Base-by-base conservation (phyloP, 2,888 invertebrate genomes). In the Limnephilus marmoratus region DNA sequence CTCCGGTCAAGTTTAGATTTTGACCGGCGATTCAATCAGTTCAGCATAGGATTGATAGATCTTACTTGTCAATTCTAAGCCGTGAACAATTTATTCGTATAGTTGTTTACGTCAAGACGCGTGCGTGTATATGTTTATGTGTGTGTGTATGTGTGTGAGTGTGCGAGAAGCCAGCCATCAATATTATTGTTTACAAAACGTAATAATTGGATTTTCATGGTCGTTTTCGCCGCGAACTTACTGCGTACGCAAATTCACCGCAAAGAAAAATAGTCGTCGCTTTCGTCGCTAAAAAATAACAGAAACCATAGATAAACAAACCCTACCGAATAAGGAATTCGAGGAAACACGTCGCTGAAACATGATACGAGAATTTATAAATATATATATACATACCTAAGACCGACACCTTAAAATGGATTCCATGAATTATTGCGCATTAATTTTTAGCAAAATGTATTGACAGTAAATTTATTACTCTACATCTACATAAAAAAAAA, bases 241-340 rank as follows among this genome's bases (percentile, higher is more conserved):
- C n/a, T 68, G 68, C 68, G 11, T 11, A 68, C 15, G 12, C 29
- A 88, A 88, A 34, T 49, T 68, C 15, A 87, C 53, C 18, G 87
- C 29, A 15, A 87, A 68, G 53, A 31, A 68, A 88, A 88, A 68
- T 88, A 88, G 53, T 31, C 34, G 68, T 68, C 68, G 1, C 24
- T 88, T 88, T 88, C 88, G 68, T 49, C 12, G 34, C 88, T 88
- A 68, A 87, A 31, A 31, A 31, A 45, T 87, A 49, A 45, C 34
- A 68, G 68, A 68, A 68, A 68, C 68, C 68, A 18, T 1, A 68
- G 24, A 68, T 24, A 68, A 68, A 68, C 53, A 49, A 13, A 1
- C 68, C n/a, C n/a, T 1, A 68, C 68, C 24, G 68, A 68, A 24
- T 9, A 68, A 9, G 24, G 1, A 68, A 24, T 68, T 68, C 24